Evolutionary conservation across 2,888 invertebrate genomes (phyloP).

Genomic region (Prostheceraeus crozeri): DNA sequence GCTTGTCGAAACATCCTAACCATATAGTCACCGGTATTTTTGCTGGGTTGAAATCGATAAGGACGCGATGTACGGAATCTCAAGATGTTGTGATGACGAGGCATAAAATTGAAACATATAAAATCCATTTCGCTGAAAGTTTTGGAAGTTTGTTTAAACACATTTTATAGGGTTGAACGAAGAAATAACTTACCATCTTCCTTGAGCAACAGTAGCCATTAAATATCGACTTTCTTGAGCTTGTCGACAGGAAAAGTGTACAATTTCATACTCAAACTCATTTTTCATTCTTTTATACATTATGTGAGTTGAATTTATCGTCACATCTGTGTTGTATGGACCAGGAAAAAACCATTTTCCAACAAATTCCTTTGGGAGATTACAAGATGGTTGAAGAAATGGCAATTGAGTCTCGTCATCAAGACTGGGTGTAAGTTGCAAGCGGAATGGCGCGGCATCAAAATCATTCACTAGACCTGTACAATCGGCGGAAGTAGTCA

Average conservation of each 20-base stretch:
- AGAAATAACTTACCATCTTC: conserved; percentile 67
- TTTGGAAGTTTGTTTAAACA: background rate
- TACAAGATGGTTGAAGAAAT: conserved; percentile 72
- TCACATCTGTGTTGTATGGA: conserved; percentile 82
- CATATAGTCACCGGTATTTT: conserved; percentile 45
- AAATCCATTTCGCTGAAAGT: conserved; percentile 81
- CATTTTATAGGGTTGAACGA: background rate
- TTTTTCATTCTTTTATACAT: conserved; percentile 90
- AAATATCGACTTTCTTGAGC: conserved; percentile 79
- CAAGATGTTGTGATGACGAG: conserved; percentile 87
- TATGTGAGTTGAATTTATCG: conserved; percentile 89
- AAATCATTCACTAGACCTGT: conserved; percentile 83
- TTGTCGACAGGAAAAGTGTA: conserved; percentile 87
- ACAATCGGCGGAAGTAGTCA: conserved; percentile 66
- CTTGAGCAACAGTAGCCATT: conserved; percentile 91
- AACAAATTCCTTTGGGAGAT: conserved; percentile 81
- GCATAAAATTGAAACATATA: conserved; percentile 89
- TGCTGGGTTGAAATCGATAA: conserved; percentile 42
- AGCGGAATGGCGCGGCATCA: conserved; percentile 62
- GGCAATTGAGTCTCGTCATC: conserved; percentile 42
- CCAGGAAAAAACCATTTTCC: conserved; percentile 96
- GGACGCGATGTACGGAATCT: conserved; percentile 64
- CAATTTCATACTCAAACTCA: conserved; percentile 65
- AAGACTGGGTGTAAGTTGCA: conserved; percentile 49
- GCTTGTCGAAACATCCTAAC: conserved; percentile 52